phyloP scores from a whole-genome alignment of 2,113 vertebrate species.

The Neotragus pygmaeus region DNA sequence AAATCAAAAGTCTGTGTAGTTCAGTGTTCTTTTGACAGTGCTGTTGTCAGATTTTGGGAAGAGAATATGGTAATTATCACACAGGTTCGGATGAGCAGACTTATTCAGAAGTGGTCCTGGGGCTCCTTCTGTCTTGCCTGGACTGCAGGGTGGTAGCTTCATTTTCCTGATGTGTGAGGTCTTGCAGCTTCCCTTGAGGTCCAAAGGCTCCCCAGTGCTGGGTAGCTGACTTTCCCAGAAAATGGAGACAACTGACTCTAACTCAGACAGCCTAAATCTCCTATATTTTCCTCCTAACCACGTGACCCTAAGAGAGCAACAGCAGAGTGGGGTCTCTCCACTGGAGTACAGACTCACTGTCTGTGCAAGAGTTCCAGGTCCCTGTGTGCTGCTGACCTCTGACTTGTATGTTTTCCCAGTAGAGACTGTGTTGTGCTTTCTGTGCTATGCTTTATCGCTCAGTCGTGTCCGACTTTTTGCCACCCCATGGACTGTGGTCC shows the following conservation, averaged over 20 bases:
- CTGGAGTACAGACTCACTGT: neutral
- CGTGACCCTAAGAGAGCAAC: neutral
- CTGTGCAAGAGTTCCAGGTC: rapidly evolving
- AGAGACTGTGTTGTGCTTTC: neutral
- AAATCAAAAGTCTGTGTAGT: neutral
- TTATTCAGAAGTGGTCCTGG: neutral
- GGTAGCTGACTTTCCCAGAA: neutral
- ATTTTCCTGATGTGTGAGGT: neutral
- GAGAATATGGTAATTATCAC: neutral
- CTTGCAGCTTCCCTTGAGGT: neutral
- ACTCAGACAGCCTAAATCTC: neutral
- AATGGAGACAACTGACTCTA: neutral
- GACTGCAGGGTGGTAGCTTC: neutral
- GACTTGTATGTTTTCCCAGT: neutral
- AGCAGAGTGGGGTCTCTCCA: rapidly evolving
- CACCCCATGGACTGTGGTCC: neutral
- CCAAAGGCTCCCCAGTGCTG: neutral
- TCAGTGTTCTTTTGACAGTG: neutral
- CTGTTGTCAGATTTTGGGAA: neutral
- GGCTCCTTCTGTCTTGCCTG: neutral
- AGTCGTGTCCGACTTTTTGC: rapidly evolving
- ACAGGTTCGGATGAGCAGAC: neutral
- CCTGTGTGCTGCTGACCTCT: neutral
- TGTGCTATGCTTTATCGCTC: neutral
- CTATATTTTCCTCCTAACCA: neutral